Evolutionary conservation across 2,888 invertebrate genomes (phyloP), one percentile per base, ranked within the genome.

Genomic region (Cephus pygmeus): DNA sequence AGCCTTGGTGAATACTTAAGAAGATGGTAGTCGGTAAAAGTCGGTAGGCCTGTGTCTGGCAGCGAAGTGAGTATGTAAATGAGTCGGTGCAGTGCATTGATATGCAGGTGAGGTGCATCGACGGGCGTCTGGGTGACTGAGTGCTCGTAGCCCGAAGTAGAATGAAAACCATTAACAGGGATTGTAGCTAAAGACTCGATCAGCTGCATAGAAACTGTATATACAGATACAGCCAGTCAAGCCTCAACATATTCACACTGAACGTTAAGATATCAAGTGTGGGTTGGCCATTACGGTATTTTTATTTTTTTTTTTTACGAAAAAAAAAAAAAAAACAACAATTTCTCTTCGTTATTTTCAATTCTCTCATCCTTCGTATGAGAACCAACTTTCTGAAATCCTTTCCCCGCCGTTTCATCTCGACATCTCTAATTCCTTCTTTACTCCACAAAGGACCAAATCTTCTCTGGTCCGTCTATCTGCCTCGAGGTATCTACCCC

Each of bases 101-200:
- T 87, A 89, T 89, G 87, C 89, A 88, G 87, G 82, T 84, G 85
- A 85, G 82, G 85, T 82, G 84, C 86, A 85, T 86, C 84, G 85
- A 87, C 83, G 84, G 79, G 82, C 82, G 86, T 86, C 83, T 84
- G 83, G 83, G 85, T 86, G 87, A 87, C 86, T 85, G 86, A 86
- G 85, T 87, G 83, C 81, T 81, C 34, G 82, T 85, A 78, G 80
- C 81, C 80, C 82, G 82, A 83, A 81, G 81, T 81, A 84, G 83
- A 88, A 86, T 86, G 84, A 82, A 82, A 83, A 83, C 83, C 85
- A 85, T 87, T 87, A 85, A 83, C 83, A 79, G 79, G 82, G 81
- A 71, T 75, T 34, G 69, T 75, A 80, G 79, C 75, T 71, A 31
- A 12, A 56, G 40, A 31, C 33, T 71, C 71, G 71, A 71, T 31